phyloP scores from a whole-genome alignment of 2,797 vertebrate species.

The Rhynchonycteris naso region DNA sequence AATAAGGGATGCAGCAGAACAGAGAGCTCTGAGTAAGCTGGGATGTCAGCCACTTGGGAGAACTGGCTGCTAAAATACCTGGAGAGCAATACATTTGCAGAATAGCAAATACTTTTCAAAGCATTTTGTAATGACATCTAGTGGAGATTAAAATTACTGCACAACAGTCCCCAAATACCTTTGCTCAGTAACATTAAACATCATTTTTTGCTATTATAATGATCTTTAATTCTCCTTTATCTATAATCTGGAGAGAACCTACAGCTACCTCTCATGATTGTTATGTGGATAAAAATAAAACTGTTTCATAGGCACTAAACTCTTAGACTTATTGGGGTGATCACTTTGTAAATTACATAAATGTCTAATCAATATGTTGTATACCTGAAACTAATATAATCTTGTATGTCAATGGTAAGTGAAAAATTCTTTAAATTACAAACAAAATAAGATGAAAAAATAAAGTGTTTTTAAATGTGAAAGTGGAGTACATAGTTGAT shows the following conservation, averaged over 20 bases:
- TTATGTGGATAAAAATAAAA: neutral
- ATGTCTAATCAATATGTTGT: neutral
- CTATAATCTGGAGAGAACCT: neutral
- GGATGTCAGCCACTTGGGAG: neutral
- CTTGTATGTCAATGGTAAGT: neutral
- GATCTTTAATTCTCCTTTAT: neutral
- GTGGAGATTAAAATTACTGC: slow-evolving; percentile 51
- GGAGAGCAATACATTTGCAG: neutral
- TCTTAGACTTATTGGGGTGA: neutral
- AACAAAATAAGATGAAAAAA: neutral
- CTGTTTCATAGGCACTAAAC: neutral
- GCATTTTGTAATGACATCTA: slow-evolving; percentile 66
- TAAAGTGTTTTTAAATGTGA: neutral
- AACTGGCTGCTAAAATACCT: neutral
- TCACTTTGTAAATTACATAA: neutral
- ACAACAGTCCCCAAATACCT: neutral
- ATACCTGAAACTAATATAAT: neutral
- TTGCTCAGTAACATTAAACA: neutral
- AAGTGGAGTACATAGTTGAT: neutral
- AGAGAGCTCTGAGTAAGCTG: slow-evolving; percentile 8
- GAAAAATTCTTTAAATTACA: neutral
- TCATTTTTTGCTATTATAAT: neutral
- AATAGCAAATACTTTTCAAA: neutral
- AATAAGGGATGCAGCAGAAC: slow-evolving; percentile 35
- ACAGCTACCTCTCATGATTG: neutral